phyloP scores from a whole-genome alignment of 1,140 invertebrate genomes.

The Cotesia typhae region DNA sequence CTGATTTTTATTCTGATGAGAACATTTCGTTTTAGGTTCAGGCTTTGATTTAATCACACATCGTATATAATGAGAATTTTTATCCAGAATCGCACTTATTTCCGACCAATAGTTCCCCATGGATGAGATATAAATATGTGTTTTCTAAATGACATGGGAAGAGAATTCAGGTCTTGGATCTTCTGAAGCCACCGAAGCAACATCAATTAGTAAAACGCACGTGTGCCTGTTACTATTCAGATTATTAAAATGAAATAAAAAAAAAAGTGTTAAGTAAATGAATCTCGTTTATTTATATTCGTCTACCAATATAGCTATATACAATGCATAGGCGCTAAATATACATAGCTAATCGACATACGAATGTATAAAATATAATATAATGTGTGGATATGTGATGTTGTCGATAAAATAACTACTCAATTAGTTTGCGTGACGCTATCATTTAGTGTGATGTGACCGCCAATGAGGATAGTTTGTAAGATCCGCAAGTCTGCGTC shows the following conservation, averaged over 20 bases:
- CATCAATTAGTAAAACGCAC: slow-evolving; percentile 48
- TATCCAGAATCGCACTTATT: slow-evolving; percentile 39
- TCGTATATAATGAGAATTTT: slow-evolving; percentile 35
- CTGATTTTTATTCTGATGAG: background rate
- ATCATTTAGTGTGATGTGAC: slow-evolving; percentile 47
- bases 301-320: background rate
- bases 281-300: slow-evolving; percentile 1
- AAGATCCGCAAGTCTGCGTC: slow-evolving; percentile 23
- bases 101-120: background rate
- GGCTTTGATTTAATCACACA: background rate
- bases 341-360: too few relatives aligned
- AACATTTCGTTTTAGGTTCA: too few relatives aligned
- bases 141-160: slow-evolving; percentile 33
- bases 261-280: background rate
- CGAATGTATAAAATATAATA: background rate
- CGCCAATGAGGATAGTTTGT: slow-evolving; percentile 34
- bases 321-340: too few relatives aligned
- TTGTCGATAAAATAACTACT: slow-evolving; percentile 52
- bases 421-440: slow-evolving; percentile 58
- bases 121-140: background rate
- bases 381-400: slow-evolving; percentile 5
- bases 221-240: slow-evolving; percentile 38
- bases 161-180: slow-evolving; percentile 59
- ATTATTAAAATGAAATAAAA: slow-evolving; percentile 35
- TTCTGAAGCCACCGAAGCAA: slow-evolving; percentile 54